Evolutionary conservation across 1,140 invertebrate genomes (phyloP), one percentile per base, ranked within the genome.

Genomic region (Onthophagus taurus): DNA sequence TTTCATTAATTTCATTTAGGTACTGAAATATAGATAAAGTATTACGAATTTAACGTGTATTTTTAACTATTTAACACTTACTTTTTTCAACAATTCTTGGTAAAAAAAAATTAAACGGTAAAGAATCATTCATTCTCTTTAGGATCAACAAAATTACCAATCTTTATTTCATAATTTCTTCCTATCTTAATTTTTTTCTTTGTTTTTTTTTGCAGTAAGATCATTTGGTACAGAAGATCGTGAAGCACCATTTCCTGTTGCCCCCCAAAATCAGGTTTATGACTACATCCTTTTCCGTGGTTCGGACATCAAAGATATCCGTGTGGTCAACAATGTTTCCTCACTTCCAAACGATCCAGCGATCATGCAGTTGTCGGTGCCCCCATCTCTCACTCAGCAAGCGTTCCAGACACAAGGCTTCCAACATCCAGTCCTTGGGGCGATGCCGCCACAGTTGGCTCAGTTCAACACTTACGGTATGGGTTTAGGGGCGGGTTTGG

Each of bases 151-250:
- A n/a, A n/a, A n/a, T n/a, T n/a, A n/a, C n/a, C 37, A 39, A 26
- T 26, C 26, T 39, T 29, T 26, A 39, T 21, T 21, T 39, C 26
- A 39, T 16, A 18, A 20, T 24, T 39, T 26, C 24, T 23, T 13
- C 9, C 8, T 2, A 26, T 21, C 7, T 19, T 1, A 5, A 26
- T 11, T 26, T 39, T 39, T 29, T 39, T n/a, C 16, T 47, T 49
- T 38, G 49, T 48, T 67, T 64, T 49, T 63, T 49, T 59, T 76
- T 78, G 19, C 70, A 99, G 96, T 99, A 41, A 81, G 91, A 53
- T 98, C 95, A 4, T 99, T 96, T 77, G 96, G 96, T 19, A 99
- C 96, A 19, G 96, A 99, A 72, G 92, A 98, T 63, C 74, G 96
- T 29, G 88, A 91, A 49, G 89, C 91, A 16, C 85, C 91, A 61